Percentiles rank a stretch among this genome's conserved stretches.
Conservation (phyloP, 2,888 invertebrate genomes). For the Erynnis tages region DNA sequence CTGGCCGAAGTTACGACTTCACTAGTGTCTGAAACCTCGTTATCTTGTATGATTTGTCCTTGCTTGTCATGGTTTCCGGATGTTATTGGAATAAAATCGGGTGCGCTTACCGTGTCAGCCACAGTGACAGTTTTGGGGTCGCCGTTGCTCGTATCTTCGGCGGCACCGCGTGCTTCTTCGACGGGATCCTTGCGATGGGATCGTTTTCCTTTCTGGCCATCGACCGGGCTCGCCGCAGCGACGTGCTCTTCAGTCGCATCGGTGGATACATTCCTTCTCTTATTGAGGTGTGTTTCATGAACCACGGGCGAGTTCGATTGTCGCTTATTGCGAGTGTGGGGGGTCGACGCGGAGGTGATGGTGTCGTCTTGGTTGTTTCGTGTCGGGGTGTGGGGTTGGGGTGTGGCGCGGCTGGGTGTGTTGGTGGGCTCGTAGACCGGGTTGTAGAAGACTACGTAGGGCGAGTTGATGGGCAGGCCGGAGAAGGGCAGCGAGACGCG, state of each 20-base stretch:
- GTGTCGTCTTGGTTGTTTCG: constrained; percentile 39
- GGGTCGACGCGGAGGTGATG: constrained; percentile 28
- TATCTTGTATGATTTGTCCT: constrained; percentile 71
- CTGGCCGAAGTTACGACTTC: constrained; percentile 67
- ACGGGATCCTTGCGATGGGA: constrained; percentile 36
- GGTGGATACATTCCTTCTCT: constrained; percentile 48
- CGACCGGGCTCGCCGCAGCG: constrained; percentile 39
- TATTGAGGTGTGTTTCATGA: constrained; percentile 56
- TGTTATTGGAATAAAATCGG: constrained; percentile 53
- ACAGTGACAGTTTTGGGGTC: constrained; percentile 32
- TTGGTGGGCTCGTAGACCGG: constrained; percentile 38
- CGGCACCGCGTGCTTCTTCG: constrained; percentile 26
- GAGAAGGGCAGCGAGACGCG: constrained; percentile 63
- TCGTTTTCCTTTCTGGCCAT: constrained; percentile 40
- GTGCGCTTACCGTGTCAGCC: constrained; percentile 42
- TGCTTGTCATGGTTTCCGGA: constrained; percentile 61
- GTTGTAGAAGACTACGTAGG: constrained; percentile 59
- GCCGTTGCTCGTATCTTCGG: constrained; percentile 34
- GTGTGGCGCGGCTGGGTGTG: too few species aligned
- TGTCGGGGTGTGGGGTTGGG: constrained; percentile 22
- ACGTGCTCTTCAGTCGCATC: constrained; percentile 40
- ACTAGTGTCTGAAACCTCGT: constrained; percentile 71
- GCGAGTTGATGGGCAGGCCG: constrained; percentile 62
- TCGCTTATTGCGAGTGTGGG: constrained; percentile 47
- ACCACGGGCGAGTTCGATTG: constrained; percentile 63